Conservation (phyloP, 2,113 vertebrate genomes). For the Ptyas mucosa region DNA sequence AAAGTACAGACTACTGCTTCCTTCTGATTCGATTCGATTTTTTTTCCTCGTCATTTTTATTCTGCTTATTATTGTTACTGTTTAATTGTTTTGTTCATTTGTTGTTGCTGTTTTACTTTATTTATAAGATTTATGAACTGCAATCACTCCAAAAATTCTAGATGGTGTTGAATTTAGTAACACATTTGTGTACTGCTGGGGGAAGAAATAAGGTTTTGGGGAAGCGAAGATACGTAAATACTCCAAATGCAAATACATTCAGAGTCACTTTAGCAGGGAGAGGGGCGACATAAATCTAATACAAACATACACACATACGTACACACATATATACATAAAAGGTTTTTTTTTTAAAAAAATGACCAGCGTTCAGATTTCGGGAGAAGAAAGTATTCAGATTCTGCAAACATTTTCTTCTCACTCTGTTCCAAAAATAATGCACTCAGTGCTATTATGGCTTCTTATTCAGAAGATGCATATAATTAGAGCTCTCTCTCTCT, state of each 20-base stretch:
- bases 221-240: background rate
- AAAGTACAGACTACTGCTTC: background rate
- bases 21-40: background rate
- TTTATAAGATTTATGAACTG: background rate
- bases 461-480: background rate
- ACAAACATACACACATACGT: background rate
- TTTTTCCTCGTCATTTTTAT: background rate
- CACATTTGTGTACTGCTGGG: background rate
- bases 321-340: background rate
- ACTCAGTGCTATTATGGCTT: background rate
- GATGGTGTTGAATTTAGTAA: background rate
- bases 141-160: background rate
- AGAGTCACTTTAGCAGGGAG: background rate
- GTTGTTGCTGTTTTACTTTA: background rate
- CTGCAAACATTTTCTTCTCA: background rate
- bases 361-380: background rate
- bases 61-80: background rate
- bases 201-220: background rate
- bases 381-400: background rate
- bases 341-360: background rate
- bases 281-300: background rate
- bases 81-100: background rate
- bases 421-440: background rate
- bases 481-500: background rate
- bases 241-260: background rate